phyloP scores from a whole-genome alignment of 1,140 invertebrate species.

The Euura lappo region DNA sequence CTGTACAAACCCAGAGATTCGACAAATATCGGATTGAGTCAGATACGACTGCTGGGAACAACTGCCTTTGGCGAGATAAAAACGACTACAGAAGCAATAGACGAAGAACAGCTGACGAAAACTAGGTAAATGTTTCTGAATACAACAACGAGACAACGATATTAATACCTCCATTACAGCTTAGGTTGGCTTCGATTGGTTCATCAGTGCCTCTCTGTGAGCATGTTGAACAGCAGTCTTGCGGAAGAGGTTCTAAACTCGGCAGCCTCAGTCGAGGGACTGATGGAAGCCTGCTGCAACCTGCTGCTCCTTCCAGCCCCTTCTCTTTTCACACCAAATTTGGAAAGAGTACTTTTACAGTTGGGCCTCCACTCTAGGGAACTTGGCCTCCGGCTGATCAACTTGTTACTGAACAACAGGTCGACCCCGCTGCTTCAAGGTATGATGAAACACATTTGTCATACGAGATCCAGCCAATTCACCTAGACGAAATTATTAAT shows the following conservation, averaged over 20 bases:
- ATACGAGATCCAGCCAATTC: background rate
- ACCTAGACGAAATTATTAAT: too few species aligned
- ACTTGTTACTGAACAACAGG: constrained; percentile 65
- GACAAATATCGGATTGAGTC: constrained; percentile 85
- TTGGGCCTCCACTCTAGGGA: constrained; percentile 67
- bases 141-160: background rate
- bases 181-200: constrained; percentile 73
- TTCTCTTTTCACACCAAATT: constrained; percentile 67
- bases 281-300: constrained; percentile 77
- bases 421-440: constrained; percentile 51
- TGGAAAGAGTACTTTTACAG: constrained; percentile 69
- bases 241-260: constrained; percentile 62
- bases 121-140: constrained; percentile 44
- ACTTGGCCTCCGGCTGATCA: constrained; percentile 65
- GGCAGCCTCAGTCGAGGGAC: constrained; percentile 69
- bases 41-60: constrained; percentile 83
- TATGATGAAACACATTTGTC: constrained; percentile 25
- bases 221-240: constrained; percentile 54
- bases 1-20: constrained; percentile 86
- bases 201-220: constrained; percentile 70
- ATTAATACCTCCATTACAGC: constrained; percentile 49
- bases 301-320: constrained; percentile 73
- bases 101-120: constrained; percentile 58
- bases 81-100: constrained; percentile 51
- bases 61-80: constrained; percentile 73